These are phyloP conservation scores for Rallus crepitans DNA, from an alignment of 2,797 vertebrate genomes.

Conservation along the genomic window DNA sequence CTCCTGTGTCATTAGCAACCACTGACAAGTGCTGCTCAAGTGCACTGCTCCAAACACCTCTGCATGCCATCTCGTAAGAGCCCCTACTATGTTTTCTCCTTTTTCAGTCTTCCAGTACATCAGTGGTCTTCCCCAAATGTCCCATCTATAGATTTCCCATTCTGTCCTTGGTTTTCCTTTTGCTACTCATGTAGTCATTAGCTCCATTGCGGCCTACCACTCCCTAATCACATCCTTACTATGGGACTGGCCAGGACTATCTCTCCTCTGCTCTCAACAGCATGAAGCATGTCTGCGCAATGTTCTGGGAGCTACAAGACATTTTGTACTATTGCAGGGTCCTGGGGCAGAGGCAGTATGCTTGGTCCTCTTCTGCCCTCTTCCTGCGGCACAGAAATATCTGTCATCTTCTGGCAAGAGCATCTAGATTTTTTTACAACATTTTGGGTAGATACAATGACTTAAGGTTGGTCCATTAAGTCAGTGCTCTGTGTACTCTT, in stretches of 20 bases:
- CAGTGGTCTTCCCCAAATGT: background rate
- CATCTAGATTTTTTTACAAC: background rate
- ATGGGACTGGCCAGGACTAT: background rate
- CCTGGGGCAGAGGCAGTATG: background rate
- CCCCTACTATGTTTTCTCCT: background rate
- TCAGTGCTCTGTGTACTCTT: background rate
- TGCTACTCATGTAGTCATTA: background rate
- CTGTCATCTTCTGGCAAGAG: background rate
- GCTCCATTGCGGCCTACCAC: background rate
- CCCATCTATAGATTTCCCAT: background rate
- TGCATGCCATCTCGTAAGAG: background rate
- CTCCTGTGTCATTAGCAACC: background rate
- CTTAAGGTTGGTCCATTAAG: background rate
- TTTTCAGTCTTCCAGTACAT: background rate
- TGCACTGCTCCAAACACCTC: background rate
- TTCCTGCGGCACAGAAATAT: background rate
- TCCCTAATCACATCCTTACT: background rate
- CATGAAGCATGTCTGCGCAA: background rate
- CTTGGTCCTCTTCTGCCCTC: slow-evolving; percentile 8
- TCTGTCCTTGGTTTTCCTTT: background rate
- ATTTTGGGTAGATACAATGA: background rate
- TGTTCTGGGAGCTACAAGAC: background rate
- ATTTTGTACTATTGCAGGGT: background rate
- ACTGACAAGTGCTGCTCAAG: background rate
- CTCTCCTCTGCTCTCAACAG: background rate